Evolutionary conservation across 2,888 invertebrate species (phyloP).

Genomic region (Synergus umbraculus): DNA sequence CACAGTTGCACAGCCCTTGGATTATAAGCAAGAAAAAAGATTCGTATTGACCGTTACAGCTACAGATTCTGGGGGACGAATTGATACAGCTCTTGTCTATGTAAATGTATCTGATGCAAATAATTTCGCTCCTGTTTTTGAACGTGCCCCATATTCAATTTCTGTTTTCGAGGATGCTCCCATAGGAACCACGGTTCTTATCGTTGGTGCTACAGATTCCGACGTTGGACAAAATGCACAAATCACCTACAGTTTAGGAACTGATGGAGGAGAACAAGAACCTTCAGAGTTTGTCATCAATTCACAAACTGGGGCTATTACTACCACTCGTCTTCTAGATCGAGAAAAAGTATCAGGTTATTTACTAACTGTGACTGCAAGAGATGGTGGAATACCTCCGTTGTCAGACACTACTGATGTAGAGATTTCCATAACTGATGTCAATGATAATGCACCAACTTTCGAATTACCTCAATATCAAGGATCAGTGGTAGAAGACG

Average conservation of each 20-base stretch:
- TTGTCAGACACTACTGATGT: constrained; percentile 96
- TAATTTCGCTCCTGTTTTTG: constrained; percentile 94
- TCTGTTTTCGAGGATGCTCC: constrained; percentile 96
- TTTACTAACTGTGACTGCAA: constrained; percentile 93
- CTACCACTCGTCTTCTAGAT: constrained; percentile 91
- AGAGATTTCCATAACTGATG: constrained; percentile 95
- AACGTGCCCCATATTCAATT: constrained; percentile 94
- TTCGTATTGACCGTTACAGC: constrained; percentile 93
- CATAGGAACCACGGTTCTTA: constrained; percentile 93
- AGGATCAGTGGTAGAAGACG: constrained; percentile 92
- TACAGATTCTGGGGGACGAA: constrained; percentile 92
- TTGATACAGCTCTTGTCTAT: constrained; percentile 92
- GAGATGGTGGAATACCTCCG: constrained; percentile 94
- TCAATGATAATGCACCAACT: constrained; percentile 95
- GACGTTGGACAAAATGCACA: constrained; percentile 97
- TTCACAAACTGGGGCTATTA: constrained; percentile 94
- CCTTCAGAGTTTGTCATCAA: constrained; percentile 90
- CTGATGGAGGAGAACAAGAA: constrained; percentile 81
- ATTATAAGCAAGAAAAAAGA: constrained; percentile 94
- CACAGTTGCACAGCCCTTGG: constrained; percentile 92
- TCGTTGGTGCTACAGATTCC: constrained; percentile 94
- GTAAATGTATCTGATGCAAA: constrained; percentile 97
- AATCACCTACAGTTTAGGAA: constrained; percentile 87
- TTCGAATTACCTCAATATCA: constrained; percentile 91
- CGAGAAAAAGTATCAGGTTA: constrained; percentile 89